Conservation (phyloP, 2,113 vertebrate species). For the Bostrychus sinensis region DNA sequence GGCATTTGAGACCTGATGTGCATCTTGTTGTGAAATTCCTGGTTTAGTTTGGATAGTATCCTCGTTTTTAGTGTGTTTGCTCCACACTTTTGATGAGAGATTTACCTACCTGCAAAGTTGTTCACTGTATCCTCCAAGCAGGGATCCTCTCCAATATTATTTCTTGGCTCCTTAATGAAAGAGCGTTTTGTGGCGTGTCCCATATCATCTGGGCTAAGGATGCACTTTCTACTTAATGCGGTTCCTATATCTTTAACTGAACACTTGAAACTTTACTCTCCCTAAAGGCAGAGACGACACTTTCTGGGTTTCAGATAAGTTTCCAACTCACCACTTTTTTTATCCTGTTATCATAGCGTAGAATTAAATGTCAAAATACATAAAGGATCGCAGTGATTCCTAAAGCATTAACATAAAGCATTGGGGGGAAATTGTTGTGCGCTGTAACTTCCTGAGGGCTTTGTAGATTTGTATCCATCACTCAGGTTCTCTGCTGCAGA, state of each 20-base stretch:
- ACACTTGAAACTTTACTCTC: conserved; percentile 35
- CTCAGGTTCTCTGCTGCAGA: conserved; percentile 7
- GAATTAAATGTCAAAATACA: conserved; percentile 6
- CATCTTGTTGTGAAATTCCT: too few species aligned
- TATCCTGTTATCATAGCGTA: background rate
- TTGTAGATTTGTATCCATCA: conserved; percentile 9
- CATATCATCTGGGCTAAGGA: conserved; percentile 24
- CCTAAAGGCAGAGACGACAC: conserved; percentile 18
- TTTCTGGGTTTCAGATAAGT: conserved; percentile 26
- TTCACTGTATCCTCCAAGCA: conserved; percentile 25
- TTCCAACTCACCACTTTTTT: conserved; percentile 2
- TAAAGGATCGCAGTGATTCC: conserved; percentile 11
- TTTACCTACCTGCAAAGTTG: conserved; percentile 18
- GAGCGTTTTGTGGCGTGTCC: conserved; percentile 11
- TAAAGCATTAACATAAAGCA: conserved; percentile 11
- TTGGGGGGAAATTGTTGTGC: background rate
- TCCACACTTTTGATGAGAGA: background rate
- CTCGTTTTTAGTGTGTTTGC: background rate
- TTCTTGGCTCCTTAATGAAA: conserved; percentile 40
- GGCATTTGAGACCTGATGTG: too few species aligned
- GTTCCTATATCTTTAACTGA: conserved; percentile 13
- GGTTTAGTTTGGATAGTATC: too few species aligned
- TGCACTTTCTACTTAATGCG: conserved; percentile 25
- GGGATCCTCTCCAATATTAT: conserved; percentile 14
- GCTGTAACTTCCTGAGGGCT: conserved; percentile 2